Evolutionary conservation across 2,113 vertebrate genomes (phyloP), one percentile per base, ranked within the genome.

Genomic region (Ceyx margarethae): DNA sequence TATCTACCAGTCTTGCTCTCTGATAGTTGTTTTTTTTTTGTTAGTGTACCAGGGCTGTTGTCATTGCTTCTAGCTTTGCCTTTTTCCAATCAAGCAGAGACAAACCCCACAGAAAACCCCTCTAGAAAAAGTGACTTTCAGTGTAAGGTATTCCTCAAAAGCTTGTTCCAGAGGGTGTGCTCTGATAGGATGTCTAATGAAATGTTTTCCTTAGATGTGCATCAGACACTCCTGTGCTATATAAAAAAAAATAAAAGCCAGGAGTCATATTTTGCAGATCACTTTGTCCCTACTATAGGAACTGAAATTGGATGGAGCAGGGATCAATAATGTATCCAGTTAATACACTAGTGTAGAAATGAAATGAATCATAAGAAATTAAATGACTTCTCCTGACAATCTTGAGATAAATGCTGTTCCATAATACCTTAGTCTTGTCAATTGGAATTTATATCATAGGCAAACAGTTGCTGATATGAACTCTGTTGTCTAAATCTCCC

Each of bases 281-380:
- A 45, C 40, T 95, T 96, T 91, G 67, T 91, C 76, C 73, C 13
- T 89, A 40, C 60, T 74, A 37, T 83, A 64, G 94, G 91, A 93
- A 64, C 64, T 83, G 85, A 95, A 97, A 96, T 97, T 97, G 92
- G 79, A 96, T 95, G 90, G 77, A 96, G 48, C 64, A 94, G 83
- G 80, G 92, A 97, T 97, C 97, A 96, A 95, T 97, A 96, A 88
- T 74, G 51, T 95, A 95, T 95, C 91, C 75, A 90, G 83, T 86
- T 95, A 97, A 97, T 96, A 96, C 67, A 85, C 43, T 90, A 75
- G 84, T 71, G 0, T 94, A 90, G 87, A 96, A 96, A 93, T 96
- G 91, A 97, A 97, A 97, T 96, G 62, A 96, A 96, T 97, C 89
- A 90, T 89, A 92, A 93, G 90, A 95, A 97, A 96, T 96, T 75